Conservation (phyloP, 2,888 invertebrate species). For the Anarsia innoxiella region DNA sequence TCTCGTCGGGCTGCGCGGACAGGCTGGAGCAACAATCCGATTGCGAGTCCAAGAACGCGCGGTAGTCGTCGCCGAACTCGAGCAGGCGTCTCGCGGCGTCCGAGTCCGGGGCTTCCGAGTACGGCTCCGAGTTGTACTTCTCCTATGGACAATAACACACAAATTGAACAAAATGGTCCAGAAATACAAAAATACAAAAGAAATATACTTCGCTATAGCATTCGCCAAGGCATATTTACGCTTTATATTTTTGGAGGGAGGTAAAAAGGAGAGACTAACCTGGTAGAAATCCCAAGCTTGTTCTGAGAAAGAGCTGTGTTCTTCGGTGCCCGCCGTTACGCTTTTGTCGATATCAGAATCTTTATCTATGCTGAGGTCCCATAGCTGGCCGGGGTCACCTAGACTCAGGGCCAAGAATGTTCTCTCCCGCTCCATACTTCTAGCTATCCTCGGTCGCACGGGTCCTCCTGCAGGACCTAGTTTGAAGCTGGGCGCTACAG, state of each 20-base stretch:
- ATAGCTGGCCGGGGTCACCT: slow-evolving; percentile 59
- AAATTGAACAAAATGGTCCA: neutral
- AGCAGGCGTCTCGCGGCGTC: slow-evolving; percentile 87
- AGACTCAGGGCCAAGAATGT: slow-evolving; percentile 57
- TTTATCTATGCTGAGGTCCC: slow-evolving; percentile 62
- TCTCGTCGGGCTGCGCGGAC: slow-evolving; percentile 77
- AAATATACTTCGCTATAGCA: neutral
- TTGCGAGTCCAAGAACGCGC: slow-evolving; percentile 91
- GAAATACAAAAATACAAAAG: neutral
- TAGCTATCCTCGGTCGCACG: slow-evolving; percentile 55
- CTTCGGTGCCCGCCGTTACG: slow-evolving; percentile 79
- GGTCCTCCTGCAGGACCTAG: slow-evolving; percentile 74
- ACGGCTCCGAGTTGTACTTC: slow-evolving; percentile 92
- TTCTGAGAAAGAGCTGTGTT: slow-evolving; percentile 89
- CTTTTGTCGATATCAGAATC: slow-evolving; percentile 74
- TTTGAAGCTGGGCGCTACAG: slow-evolving; percentile 78
- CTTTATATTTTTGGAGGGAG: neutral
- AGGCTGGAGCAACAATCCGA: slow-evolving; percentile 90
- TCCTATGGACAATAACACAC: slow-evolving; percentile 75
- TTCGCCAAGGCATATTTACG: slow-evolving; percentile 1
- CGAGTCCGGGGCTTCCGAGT: slow-evolving; percentile 90
- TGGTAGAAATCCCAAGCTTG: slow-evolving; percentile 97
- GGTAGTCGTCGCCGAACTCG: slow-evolving; percentile 93
- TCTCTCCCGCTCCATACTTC: slow-evolving; percentile 53
- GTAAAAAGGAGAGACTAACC: too few relatives aligned